A percentile compares a stretch with the other conserved stretches of the same genome.
Conservation (phyloP, 2,888 invertebrate species). For the Glomeris marginata region DNA sequence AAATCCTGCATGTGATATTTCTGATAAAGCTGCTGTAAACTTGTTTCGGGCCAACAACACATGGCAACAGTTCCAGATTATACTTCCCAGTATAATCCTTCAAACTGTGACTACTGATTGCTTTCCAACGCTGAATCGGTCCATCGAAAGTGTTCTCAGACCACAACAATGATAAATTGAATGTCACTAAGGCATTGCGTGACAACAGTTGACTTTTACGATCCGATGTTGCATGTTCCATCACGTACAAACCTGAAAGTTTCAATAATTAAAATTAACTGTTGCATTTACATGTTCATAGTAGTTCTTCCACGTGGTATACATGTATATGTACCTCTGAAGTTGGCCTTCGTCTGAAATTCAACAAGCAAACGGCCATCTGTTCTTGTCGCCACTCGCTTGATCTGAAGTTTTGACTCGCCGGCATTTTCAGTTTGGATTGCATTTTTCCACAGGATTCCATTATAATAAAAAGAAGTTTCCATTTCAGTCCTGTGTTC, state of each 20-base stretch:
- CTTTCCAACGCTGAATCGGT: conserved; percentile 31
- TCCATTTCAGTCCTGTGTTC: conserved; percentile 33
- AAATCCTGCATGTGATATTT: conserved; percentile 23
- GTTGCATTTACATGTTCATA: no score
- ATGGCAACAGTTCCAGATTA: conserved; percentile 28
- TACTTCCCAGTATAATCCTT: conserved; percentile 33
- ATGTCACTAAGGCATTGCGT: conserved; percentile 25
- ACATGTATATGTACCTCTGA: no score
- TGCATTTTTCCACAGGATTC: conserved; percentile 29
- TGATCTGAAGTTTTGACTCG: conserved; percentile 21
- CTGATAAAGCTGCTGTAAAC: conserved; percentile 3
- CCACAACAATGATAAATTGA: conserved; percentile 30
- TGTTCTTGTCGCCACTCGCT: conserved; percentile 25
- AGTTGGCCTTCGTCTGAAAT: conserved; percentile 31
- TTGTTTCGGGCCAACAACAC: conserved; percentile 24
- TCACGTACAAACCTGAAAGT: conserved; percentile 27
- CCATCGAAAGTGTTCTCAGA: conserved; percentile 31
- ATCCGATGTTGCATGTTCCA: conserved; percentile 26
- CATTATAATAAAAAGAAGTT: conserved; percentile 31
- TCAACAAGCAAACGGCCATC: conserved; percentile 30
- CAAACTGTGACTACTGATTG: conserved; percentile 28
- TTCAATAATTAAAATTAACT: no score
- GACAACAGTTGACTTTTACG: conserved; percentile 25
- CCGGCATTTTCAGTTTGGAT: conserved; percentile 25
- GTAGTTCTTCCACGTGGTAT: no score